Conservation (phyloP, 2,888 invertebrate species). For the Parnassius mnemosyne region DNA sequence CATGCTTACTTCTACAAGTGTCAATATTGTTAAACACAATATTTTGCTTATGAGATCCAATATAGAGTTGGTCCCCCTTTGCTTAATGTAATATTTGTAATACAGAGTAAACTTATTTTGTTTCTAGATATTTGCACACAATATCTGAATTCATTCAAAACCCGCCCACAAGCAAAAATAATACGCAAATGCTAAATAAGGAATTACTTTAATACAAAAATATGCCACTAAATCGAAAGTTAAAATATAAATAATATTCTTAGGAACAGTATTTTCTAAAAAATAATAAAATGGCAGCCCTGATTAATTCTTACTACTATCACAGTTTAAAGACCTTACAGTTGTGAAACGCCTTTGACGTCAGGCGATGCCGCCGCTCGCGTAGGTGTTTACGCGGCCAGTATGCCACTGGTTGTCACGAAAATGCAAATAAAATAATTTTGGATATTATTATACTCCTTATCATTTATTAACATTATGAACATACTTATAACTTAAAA, state of each 20-base stretch:
- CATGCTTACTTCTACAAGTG: neutral
- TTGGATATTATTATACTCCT: too few relatives aligned
- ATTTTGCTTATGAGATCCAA: constrained; percentile 19
- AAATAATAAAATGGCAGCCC: constrained; percentile 9
- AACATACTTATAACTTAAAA: too few relatives aligned
- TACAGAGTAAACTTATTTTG: neutral
- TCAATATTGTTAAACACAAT: too few relatives aligned
- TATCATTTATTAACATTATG: too few relatives aligned
- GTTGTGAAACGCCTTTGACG: too few relatives aligned
- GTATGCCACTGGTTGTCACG: too few relatives aligned
- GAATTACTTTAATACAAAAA: too few relatives aligned
- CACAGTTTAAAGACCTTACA: neutral
- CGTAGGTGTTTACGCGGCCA: too few relatives aligned
- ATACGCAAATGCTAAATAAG: neutral
- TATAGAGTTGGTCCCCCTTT: constrained; percentile 19
- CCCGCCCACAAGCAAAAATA: neutral
- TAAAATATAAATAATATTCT: neutral
- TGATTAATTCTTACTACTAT: constrained; percentile 1
- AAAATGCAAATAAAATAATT: too few relatives aligned
- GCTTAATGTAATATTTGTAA: constrained; percentile 1
- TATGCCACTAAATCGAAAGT: neutral
- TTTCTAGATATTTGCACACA: neutral
- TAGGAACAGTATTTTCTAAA: constrained; percentile 4
- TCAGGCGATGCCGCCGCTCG: too few relatives aligned
- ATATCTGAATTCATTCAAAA: too few relatives aligned